phyloP scores from a whole-genome alignment of 1,140 invertebrate genomes.

The Zaprionus ornatus region DNA sequence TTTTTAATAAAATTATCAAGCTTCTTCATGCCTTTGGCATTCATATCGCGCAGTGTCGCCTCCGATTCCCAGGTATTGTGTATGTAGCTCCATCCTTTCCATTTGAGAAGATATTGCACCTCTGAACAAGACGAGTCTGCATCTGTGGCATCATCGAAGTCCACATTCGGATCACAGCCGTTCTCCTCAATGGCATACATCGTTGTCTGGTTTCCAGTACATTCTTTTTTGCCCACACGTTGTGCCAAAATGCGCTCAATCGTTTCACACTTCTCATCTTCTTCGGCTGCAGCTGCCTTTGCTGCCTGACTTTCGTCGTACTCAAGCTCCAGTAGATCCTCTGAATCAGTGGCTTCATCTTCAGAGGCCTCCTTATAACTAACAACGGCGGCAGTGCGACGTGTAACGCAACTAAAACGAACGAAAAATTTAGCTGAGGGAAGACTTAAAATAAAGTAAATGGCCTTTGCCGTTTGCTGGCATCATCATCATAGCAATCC shows the following conservation, averaged over 20 bases:
- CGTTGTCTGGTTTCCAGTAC: slow-evolving; percentile 97
- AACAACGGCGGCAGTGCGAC: slow-evolving; percentile 85
- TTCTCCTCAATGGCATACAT: slow-evolving; percentile 98
- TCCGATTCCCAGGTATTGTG: slow-evolving; percentile 99
- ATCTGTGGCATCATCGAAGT: slow-evolving; percentile 85
- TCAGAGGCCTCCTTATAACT: slow-evolving; percentile 98
- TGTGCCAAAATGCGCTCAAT: slow-evolving; percentile 95
- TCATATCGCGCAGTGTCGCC: slow-evolving; percentile 93
- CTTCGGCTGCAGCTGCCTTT: slow-evolving; percentile 86
- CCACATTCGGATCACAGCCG: slow-evolving; percentile 94
- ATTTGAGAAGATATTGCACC: slow-evolving; percentile 98
- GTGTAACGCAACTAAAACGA: slow-evolving; percentile 65
- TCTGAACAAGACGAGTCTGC: slow-evolving; percentile 86
- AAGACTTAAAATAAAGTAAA: not conserved
- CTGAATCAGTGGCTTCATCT: slow-evolving; percentile 94
- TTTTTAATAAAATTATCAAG: slow-evolving; percentile 98
- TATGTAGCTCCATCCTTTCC: slow-evolving; percentile 99
- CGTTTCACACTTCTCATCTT: slow-evolving; percentile 95
- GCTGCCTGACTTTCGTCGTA: slow-evolving; percentile 85
- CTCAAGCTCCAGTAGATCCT: slow-evolving; percentile 95
- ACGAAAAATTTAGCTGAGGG: not conserved
- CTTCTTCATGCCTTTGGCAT: slow-evolving; percentile 98
- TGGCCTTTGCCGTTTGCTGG: slow-evolving; percentile 83
- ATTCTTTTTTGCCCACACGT: slow-evolving; percentile 94
- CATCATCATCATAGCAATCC: slow-evolving; percentile 86